Conservation (phyloP, 2,113 vertebrate species). For the Rhegmatorhina hoffmannsi region DNA sequence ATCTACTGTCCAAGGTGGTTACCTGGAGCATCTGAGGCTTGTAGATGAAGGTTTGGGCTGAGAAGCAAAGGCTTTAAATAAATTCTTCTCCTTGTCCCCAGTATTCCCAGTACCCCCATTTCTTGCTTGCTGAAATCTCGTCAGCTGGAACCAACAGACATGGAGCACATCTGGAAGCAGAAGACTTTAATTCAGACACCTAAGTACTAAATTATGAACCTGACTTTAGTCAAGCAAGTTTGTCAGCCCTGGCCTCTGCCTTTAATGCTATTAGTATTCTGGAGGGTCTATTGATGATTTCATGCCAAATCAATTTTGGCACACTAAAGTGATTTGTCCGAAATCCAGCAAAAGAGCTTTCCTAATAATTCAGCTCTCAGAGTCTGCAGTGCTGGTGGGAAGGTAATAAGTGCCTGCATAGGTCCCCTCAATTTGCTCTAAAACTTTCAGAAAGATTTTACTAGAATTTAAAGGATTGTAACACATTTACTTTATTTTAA, state of each 20-base stretch:
- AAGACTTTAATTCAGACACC: not conserved
- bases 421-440: constrained; percentile 1
- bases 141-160: not conserved
- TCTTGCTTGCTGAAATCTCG: not conserved
- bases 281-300: constrained; percentile 19
- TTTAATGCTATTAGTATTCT: constrained; percentile 49
- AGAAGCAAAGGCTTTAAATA: not conserved
- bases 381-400: not conserved
- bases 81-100: not conserved
- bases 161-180: not conserved
- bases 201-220: not conserved
- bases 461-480: not conserved
- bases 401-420: not conserved
- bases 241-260: constrained; percentile 21
- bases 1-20: not conserved
- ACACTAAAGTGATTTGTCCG: constrained; percentile 59
- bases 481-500: not conserved
- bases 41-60: not conserved
- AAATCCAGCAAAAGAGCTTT: constrained; percentile 57
- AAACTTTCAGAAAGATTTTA: constrained; percentile 14
- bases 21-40: not conserved
- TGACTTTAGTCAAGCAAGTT: constrained; percentile 7
- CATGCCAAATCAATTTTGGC: constrained; percentile 65
- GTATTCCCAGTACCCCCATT: no score
- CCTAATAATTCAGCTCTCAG: constrained; percentile 49